phyloP scores from a whole-genome alignment of 2,113 vertebrate species.

The Rhinoptilus africanus region DNA sequence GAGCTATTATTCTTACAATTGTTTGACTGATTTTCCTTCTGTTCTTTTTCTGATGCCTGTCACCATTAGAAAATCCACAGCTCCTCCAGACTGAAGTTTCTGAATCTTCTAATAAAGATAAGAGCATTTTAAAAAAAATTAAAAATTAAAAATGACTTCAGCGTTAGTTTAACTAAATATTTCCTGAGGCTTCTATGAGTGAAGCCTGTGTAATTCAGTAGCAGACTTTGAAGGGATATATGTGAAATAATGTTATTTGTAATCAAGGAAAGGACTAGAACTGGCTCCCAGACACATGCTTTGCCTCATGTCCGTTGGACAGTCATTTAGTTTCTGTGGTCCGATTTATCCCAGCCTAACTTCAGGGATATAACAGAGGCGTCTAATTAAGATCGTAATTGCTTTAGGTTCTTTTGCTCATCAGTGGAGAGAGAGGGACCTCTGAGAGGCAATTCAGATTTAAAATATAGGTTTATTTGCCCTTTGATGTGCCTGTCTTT shows the following conservation, averaged over 20 bases:
- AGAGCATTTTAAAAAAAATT: too few species aligned
- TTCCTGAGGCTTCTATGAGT: too few species aligned
- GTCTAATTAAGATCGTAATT: neutral
- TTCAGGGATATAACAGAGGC: neutral
- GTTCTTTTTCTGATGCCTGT: neutral
- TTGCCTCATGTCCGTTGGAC: neutral
- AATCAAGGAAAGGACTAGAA: neutral
- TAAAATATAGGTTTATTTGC: slow-evolving; percentile 33
- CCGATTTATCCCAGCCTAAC: neutral
- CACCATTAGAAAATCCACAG: neutral
- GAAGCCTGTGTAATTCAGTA: too few species aligned
- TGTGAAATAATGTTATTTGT: neutral
- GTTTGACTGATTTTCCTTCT: neutral
- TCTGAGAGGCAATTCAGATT: neutral
- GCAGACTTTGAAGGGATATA: neutral
- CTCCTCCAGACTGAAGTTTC: neutral
- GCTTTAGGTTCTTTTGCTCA: neutral
- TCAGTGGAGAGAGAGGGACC: neutral
- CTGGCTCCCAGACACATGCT: neutral
- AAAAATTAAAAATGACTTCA: too few species aligned
- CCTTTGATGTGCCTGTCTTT: neutral
- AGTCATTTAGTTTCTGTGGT: neutral
- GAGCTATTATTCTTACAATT: neutral
- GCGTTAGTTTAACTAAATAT: too few species aligned
- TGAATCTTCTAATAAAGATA: too few species aligned